Conservation (phyloP, 2,113 vertebrate genomes). For the Lichenostomus cassidix region DNA sequence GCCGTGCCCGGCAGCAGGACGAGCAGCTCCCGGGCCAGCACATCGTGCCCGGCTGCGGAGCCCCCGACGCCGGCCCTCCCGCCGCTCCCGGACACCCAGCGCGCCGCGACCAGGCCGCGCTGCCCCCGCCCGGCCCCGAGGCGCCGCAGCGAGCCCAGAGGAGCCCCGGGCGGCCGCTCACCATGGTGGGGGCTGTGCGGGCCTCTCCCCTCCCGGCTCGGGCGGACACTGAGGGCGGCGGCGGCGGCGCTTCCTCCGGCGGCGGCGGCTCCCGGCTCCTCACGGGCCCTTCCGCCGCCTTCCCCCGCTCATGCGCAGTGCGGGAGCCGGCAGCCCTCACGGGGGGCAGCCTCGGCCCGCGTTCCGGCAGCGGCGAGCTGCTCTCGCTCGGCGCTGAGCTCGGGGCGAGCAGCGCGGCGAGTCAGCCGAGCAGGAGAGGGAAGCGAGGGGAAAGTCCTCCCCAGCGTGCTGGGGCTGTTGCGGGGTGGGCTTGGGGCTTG, state of each 20-base stretch:
- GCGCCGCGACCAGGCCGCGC: not conserved
- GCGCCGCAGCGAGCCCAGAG: too few species aligned
- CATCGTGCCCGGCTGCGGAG: not conserved
- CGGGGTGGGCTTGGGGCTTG: not conserved
- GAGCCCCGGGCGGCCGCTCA: too few species aligned
- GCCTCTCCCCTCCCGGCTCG: constrained; percentile 55
- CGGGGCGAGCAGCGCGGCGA: not conserved
- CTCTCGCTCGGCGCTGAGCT: not conserved
- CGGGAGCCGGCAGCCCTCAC: too few species aligned
- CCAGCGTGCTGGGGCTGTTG: too few species aligned
- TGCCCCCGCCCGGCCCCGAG: too few species aligned
- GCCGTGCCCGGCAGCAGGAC: not conserved
- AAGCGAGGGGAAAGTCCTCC: not conserved
- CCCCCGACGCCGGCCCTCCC: not conserved
- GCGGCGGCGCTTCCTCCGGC: not conserved
- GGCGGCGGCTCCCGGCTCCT: constrained; percentile 71
- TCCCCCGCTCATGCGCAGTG: constrained; percentile 78
- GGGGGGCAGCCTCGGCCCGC: not conserved
- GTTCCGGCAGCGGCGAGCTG: not conserved
- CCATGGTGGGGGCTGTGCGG: not conserved
- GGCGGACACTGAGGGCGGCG: constrained; percentile 45
- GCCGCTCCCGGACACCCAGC: not conserved
- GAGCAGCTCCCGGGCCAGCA: not conserved
- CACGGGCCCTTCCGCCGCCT: constrained; percentile 72
- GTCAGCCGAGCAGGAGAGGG: not conserved